Base-by-base conservation (phyloP, 2,797 vertebrate species). In the Enoplosus armatus region DNA sequence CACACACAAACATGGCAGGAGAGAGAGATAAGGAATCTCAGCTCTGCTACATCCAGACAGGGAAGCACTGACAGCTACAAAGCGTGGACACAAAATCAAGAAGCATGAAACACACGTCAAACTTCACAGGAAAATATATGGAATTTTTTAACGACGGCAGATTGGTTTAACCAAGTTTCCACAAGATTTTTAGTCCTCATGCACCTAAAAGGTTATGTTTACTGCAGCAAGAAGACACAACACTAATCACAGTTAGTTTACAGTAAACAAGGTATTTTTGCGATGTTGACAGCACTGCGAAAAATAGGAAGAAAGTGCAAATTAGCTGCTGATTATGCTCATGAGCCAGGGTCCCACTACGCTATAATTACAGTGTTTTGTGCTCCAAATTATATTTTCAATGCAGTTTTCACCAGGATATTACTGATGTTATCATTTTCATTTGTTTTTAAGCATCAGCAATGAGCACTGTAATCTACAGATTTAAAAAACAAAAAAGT, bases 1-100 rank as follows among this genome's bases (percentile, higher is more conserved):
- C 31, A 69, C 62, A 62, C 69, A 61, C 53, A 65, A 43, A 35
- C 47, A 18, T 31, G 41, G 8, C 66, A 65, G 58, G 22, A 58
- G 39, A 65, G 20, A 27, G 29, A 77, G 64, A 65, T 48, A 37
- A 33, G 7, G 35, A 53, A 54, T 62, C 26, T 8, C 4, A 39
- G 35, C 35, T 59, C 14, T 0, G 29, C 47, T 51, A 22, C 27
- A 22, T 48, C 50, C 27, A 41, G 51, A 53, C 31, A 45, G 24
- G 22, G 16, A n/a, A 64, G 8, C 31, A 55, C n/a, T 26, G 55
- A 62, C 54, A 55, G 16, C 33, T 35, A 29, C 29, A 55, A 55
- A 50, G 12, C 63, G 31, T 1, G 26, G 31, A 39, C 8, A 2
- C 68, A 9, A 73, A 60, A 69, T 74, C 4, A 64, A 20, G 7